A percentile compares a stretch with the other conserved stretches of the same genome.
phyloP scores from a whole-genome alignment of 2,113 vertebrate species.

The Symphodus melops region DNA sequence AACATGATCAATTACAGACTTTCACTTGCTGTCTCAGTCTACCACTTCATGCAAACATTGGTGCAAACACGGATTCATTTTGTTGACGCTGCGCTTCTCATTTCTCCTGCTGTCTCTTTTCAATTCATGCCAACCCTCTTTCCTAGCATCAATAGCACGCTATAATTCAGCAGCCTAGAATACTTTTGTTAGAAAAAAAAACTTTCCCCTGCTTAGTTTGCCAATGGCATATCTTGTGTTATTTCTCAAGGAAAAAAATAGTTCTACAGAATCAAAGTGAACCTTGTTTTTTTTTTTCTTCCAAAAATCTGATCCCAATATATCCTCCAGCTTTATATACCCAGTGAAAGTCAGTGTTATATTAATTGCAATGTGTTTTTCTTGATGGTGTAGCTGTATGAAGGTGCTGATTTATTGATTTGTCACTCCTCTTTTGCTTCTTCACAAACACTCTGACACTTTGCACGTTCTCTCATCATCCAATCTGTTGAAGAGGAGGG shows the following conservation, averaged over 20 bases:
- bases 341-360: constrained; percentile 15
- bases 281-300: not conserved
- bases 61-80: constrained; percentile 69
- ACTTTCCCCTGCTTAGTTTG: constrained; percentile 31
- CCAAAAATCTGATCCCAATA: constrained; percentile 11
- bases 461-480: constrained; percentile 65
- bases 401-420: constrained; percentile 48
- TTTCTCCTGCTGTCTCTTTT: constrained; percentile 56
- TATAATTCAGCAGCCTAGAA: constrained; percentile 35
- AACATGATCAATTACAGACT: constrained; percentile 78
- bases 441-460: constrained; percentile 36
- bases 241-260: constrained; percentile 30
- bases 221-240: constrained; percentile 9
- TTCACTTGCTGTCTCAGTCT: constrained; percentile 60
- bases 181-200: constrained; percentile 36
- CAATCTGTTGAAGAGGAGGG: constrained; percentile 27
- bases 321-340: constrained; percentile 22
- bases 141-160: constrained; percentile 3
- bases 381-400: constrained; percentile 13
- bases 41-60: constrained; percentile 67
- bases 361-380: constrained; percentile 35
- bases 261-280: constrained; percentile 19
- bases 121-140: constrained; percentile 36
- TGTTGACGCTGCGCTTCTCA: constrained; percentile 37
- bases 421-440: constrained; percentile 33